Conservation (phyloP, 2,888 invertebrate species). For the Tupiocoris notatus region DNA sequence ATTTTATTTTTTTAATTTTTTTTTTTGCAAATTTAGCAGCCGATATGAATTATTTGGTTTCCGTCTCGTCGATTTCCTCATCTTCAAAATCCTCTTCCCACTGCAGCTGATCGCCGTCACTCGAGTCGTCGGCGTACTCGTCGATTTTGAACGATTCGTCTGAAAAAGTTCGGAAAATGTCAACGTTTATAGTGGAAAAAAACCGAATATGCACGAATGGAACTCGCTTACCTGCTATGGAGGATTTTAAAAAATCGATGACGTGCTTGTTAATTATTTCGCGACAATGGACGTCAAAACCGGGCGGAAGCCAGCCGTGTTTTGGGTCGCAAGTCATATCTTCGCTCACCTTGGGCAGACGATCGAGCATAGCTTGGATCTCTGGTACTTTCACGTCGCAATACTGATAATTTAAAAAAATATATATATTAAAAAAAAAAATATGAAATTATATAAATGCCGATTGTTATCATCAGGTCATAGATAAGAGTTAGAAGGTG, state of each 20-base stretch:
- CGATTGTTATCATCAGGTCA: too few relatives aligned
- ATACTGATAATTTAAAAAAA: too few relatives aligned
- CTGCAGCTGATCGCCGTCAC: conserved; percentile 42
- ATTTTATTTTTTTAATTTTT: too few relatives aligned
- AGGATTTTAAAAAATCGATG: conserved; percentile 56
- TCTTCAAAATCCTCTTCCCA: conserved; percentile 47
- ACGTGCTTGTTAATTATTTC: conserved; percentile 70
- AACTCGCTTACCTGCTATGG: background rate
- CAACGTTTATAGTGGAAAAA: too few relatives aligned
- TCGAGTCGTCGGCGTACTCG: conserved; percentile 45
- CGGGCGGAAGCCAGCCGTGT: conserved; percentile 75
- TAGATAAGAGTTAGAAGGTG: too few relatives aligned
- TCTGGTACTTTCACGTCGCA: conserved; percentile 77
- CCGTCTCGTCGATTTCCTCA: conserved; percentile 44
- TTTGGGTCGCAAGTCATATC: conserved; percentile 67
- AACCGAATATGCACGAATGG: background rate
- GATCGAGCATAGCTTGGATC: conserved; percentile 71
- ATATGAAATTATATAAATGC: too few relatives aligned
- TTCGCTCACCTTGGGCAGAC: conserved; percentile 62
- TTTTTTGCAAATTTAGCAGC: too few relatives aligned
- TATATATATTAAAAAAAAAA: too few relatives aligned
- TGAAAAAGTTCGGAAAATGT: too few relatives aligned
- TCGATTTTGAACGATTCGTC: conserved; percentile 33
- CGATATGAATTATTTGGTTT: background rate
- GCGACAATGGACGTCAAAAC: conserved; percentile 68